phyloP scores from a whole-genome alignment of 1,140 invertebrate species.

The Megalopta genalis region DNA sequence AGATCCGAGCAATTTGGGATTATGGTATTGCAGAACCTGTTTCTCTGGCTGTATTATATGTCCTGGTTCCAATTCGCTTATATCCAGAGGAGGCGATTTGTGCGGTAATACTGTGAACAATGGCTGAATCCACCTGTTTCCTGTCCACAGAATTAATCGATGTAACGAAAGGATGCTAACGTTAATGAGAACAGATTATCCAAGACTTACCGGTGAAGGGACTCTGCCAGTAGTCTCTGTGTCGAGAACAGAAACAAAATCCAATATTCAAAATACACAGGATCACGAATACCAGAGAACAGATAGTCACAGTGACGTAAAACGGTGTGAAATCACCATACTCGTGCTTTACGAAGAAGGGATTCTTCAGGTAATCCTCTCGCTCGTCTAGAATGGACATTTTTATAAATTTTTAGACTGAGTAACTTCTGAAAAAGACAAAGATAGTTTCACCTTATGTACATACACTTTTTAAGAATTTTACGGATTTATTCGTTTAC shows the following conservation, averaged over 20 bases:
- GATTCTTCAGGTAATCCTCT: constrained; percentile 84
- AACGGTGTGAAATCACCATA: constrained; percentile 87
- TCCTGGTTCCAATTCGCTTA: constrained; percentile 84
- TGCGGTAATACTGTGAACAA: constrained; percentile 91
- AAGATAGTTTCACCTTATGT: constrained; percentile 42
- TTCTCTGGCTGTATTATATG: constrained; percentile 63
- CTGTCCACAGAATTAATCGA: constrained; percentile 75
- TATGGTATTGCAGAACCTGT: constrained; percentile 67
- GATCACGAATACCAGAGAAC: constrained; percentile 84
- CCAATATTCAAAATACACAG: constrained; percentile 88
- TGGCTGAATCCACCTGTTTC: constrained; percentile 90
- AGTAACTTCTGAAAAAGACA: constrained; percentile 76
- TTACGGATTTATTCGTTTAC: not conserved
- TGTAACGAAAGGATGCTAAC: not conserved
- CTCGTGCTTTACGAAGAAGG: constrained; percentile 82
- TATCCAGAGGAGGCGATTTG: constrained; percentile 90
- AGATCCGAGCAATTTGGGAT: constrained; percentile 63
- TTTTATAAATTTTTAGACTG: constrained; percentile 75
- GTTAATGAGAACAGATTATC: not conserved
- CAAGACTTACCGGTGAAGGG: constrained; percentile 86
- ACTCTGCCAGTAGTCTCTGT: constrained; percentile 90
- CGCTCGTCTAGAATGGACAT: constrained; percentile 85
- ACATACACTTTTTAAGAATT: not conserved
- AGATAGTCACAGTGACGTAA: constrained; percentile 89
- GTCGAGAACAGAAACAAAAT: constrained; percentile 89